These are phyloP conservation scores for Macquaria ambigua DNA, from an alignment of 2,113 vertebrate species.

Conservation along the genomic window DNA sequence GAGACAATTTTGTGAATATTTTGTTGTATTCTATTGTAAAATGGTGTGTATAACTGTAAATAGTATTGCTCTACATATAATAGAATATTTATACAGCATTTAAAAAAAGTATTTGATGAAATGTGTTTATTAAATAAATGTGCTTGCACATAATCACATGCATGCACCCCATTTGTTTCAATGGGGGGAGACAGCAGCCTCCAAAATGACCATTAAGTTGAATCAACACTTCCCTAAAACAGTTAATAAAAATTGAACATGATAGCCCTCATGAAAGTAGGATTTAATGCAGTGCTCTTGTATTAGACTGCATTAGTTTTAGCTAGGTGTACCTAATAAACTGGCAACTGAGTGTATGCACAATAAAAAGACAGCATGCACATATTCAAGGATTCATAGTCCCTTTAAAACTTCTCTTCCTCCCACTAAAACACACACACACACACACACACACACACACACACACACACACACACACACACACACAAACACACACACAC, in stretches of 20 bases:
- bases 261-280: not conserved
- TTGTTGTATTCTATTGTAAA: not conserved
- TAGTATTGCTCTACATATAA: not conserved
- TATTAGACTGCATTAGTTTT: not conserved
- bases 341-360: not conserved
- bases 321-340: constrained; percentile 18
- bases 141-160: not conserved
- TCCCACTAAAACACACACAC: not conserved
- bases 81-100: not conserved
- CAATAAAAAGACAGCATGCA: constrained; percentile 21
- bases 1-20: not conserved
- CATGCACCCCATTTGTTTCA: not conserved
- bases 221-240: constrained; percentile 15
- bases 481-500: no score
- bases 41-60: not conserved
- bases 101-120: not conserved
- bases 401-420: not conserved
- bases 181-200: not conserved
- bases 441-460: not conserved
- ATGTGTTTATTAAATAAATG: not conserved
- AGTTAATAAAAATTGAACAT: not conserved
- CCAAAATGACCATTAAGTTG: not conserved
- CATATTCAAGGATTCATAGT: constrained; percentile 30
- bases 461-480: not conserved
- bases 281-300: not conserved